Evolutionary conservation across 2,113 vertebrate species (phyloP).

Genomic region (Pipa parva): DNA sequence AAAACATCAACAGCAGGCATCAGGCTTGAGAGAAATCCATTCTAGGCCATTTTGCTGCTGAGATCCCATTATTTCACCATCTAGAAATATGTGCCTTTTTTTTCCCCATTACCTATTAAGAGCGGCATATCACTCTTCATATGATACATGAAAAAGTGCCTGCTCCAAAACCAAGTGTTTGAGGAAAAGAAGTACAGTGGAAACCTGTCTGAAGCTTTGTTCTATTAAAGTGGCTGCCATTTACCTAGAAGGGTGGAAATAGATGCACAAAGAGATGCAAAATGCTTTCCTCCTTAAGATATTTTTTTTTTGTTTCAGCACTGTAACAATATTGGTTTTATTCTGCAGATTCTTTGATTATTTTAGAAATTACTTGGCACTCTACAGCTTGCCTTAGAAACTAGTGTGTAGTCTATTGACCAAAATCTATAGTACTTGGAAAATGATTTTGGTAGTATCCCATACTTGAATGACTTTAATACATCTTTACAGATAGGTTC

Average conservation of each 20-base stretch:
- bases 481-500: too few species aligned
- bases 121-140: slow-evolving; percentile 65
- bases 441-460: too few species aligned
- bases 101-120: slow-evolving; percentile 64
- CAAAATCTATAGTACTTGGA: too few species aligned
- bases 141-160: slow-evolving; percentile 65
- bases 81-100: slow-evolving; percentile 58
- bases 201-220: neutral
- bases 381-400: neutral
- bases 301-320: neutral
- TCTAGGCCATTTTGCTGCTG: slow-evolving; percentile 67
- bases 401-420: neutral
- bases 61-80: slow-evolving; percentile 66
- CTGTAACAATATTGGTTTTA: neutral
- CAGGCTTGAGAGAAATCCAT: slow-evolving; percentile 53
- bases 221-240: neutral
- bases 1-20: slow-evolving; percentile 66
- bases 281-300: too few species aligned
- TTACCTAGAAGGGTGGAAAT: too few species aligned
- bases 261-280: too few species aligned
- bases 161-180: slow-evolving; percentile 64
- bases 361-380: neutral
- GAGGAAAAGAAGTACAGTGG: slow-evolving; percentile 34
- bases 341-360: neutral
- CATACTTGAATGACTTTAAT: too few species aligned